Evolutionary conservation across 2,797 vertebrate species (phyloP), one percentile per base, ranked within the genome.

Genomic region (Nannoperca obscura): DNA sequence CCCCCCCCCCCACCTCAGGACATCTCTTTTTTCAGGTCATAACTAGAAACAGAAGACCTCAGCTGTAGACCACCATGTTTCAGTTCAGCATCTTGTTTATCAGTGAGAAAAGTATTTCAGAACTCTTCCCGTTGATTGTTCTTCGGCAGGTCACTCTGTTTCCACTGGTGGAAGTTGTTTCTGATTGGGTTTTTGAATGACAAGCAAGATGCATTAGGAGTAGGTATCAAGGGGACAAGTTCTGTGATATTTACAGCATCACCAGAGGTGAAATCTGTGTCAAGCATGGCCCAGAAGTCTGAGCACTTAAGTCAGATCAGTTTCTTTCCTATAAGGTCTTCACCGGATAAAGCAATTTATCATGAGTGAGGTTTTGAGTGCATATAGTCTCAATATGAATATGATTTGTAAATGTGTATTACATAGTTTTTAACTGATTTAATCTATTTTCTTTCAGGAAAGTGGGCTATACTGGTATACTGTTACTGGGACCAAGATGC

Each of bases 21-120:
- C 64, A 44, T 54, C 22, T 42, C 6, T 30, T 63, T 87, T 88
- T 88, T 80, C 82, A 86, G 83, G 89, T 87, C 86, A 91, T 58
- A 67, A 67, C 67, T 38, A 38, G 44, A 80, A 47, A 76, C 76
- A 54, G 77, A 80, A 50, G 47, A 44, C 24, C 38, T 81, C 47
- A 30, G 36, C 24, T 34, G 67, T 42, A 24, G 61, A 8, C 71
- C 7, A 24, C 40, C 15, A 11, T 46, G 57, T 70, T 66, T 62
- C 5, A 71, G 42, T 59, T 44, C 59, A 2, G 61, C 44, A 44
- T 36, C 59, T 80, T 76, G 63, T 85, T 78, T 76, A 59, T 57
- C 14, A 34, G 14, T 69, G 66, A 75, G 38, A 67, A 70, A 49
- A 74, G 50, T 55, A 22, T 53, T 78, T 81, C 4, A 32, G 13